phyloP scores from a whole-genome alignment of 2,113 vertebrate genomes.

The Centropus bengalensis region DNA sequence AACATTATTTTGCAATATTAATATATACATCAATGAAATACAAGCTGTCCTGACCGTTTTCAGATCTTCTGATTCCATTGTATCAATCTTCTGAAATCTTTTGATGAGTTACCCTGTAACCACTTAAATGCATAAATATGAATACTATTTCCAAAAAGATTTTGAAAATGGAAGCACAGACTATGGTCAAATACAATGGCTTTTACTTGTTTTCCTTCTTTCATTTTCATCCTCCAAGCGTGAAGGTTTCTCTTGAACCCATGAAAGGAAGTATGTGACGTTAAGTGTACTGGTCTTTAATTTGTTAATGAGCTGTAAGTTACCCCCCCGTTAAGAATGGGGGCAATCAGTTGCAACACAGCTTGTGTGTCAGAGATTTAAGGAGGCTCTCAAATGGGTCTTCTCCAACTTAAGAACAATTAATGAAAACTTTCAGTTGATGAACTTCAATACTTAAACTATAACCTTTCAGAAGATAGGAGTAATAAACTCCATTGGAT shows the following conservation, averaged over 20 bases:
- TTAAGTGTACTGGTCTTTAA: neutral
- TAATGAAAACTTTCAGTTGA: neutral
- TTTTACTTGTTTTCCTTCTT: neutral
- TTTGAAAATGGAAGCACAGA: slow-evolving; percentile 30
- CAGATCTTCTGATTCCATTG: neutral
- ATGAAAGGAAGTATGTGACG: neutral
- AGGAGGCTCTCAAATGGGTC: neutral
- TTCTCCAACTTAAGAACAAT: neutral
- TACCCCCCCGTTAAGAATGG: neutral
- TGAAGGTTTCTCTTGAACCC: neutral
- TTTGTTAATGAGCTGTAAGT: neutral
- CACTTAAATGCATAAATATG: slow-evolving; percentile 15
- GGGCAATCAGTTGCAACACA: neutral
- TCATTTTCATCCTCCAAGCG: neutral
- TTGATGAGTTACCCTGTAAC: neutral
- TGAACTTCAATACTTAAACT: neutral
- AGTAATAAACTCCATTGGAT: neutral
- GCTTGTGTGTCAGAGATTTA: neutral
- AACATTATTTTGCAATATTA: neutral
- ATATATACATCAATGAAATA: neutral
- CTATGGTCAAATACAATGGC: neutral
- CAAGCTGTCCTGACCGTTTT: neutral
- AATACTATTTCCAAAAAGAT: slow-evolving; percentile 45
- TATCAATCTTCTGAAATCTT: neutral
- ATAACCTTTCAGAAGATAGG: neutral